phyloP scores from a whole-genome alignment of 2,888 invertebrate species.

The Hemicrepidius hirtus region DNA sequence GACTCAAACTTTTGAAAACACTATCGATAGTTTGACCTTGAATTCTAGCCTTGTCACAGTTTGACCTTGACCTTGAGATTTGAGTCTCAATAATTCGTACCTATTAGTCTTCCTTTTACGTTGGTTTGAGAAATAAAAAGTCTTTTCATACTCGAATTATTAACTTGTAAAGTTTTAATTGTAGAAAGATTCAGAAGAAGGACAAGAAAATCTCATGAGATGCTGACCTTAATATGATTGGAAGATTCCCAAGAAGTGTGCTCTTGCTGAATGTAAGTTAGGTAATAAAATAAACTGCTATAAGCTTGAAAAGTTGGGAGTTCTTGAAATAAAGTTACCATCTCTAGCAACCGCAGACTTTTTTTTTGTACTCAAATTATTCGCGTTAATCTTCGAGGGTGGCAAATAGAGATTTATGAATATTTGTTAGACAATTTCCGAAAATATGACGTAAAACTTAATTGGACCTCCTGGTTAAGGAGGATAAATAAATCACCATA shows the following conservation, averaged over 20 bases:
- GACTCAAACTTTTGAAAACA: no score
- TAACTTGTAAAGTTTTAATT: constrained; percentile 33
- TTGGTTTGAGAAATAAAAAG: no score
- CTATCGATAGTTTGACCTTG: no score
- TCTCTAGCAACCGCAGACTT: constrained; percentile 1
- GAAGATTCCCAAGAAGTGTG: constrained; percentile 27
- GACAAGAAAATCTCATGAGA: constrained; percentile 18
- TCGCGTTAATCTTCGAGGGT: background rate
- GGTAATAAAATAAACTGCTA: constrained; percentile 33
- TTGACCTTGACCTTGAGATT: no score
- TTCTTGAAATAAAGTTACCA: constrained; percentile 18
- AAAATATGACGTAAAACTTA: background rate
- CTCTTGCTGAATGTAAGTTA: constrained; percentile 34
- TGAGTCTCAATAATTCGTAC: no score
- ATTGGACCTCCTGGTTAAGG: background rate
- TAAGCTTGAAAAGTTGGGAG: constrained; percentile 18
- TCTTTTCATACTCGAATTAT: no score
- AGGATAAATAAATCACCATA: constrained; percentile 9
- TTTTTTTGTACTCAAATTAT: background rate
- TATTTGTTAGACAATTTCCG: background rate
- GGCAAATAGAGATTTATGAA: background rate
- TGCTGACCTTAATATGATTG: constrained; percentile 34
- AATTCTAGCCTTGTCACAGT: no score
- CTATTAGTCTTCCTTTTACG: no score
- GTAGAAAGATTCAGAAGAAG: constrained; percentile 29